Conservation (phyloP, 2,888 invertebrate genomes). For the Rotaria magnacalcarata region DNA sequence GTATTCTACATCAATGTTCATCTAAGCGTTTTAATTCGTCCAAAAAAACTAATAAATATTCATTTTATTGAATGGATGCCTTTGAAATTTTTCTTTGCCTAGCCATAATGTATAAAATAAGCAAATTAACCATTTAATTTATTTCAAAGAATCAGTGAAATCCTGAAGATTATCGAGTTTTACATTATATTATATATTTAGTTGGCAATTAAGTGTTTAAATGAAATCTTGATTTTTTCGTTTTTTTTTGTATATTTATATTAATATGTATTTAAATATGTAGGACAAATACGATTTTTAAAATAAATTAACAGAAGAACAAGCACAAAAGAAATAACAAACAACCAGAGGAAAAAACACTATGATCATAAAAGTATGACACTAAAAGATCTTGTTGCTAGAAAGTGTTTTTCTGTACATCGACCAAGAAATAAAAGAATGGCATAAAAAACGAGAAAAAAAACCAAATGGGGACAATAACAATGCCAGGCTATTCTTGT, state of each 20-base stretch:
- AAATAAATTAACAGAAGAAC: constrained; percentile 26
- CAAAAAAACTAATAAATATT: too few relatives aligned
- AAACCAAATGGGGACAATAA: not conserved
- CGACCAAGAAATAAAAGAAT: not conserved
- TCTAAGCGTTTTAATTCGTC: too few relatives aligned
- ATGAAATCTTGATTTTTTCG: too few relatives aligned
- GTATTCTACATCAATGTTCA: too few relatives aligned
- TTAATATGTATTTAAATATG: not conserved
- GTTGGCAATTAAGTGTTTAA: too few relatives aligned
- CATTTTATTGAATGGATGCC: too few relatives aligned
- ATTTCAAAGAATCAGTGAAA: too few relatives aligned
- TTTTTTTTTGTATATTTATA: not conserved
- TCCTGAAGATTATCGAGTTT: too few relatives aligned
- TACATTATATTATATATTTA: too few relatives aligned
- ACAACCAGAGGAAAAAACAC: not conserved
- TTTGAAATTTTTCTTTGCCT: too few relatives aligned
- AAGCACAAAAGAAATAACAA: constrained; percentile 16
- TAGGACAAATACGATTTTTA: not conserved
- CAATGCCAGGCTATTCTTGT: not conserved
- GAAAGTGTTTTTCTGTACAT: not conserved
- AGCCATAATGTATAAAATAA: too few relatives aligned
- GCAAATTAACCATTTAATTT: too few relatives aligned
- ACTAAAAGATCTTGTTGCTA: not conserved
- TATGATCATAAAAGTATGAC: not conserved
- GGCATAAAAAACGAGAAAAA: not conserved